Evolutionary conservation across 1,140 invertebrate genomes (phyloP), one percentile per base, ranked within the genome.

Genomic region (Liolophura sinensis): DNA sequence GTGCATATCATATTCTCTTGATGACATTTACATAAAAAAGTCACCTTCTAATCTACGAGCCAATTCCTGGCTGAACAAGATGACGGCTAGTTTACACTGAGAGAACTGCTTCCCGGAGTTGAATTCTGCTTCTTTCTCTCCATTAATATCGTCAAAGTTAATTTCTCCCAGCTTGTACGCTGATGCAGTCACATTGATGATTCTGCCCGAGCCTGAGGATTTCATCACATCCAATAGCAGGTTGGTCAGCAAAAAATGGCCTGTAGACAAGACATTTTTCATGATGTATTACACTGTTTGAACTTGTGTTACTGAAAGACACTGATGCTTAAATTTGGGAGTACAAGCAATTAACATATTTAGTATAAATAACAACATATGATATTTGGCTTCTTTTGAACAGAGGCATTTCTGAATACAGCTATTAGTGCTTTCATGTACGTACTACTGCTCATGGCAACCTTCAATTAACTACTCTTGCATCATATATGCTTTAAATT

Each of bases 141-240:
- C 70, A 56, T 76, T 82, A 16, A 83, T 65, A 68, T 83, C 78
- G 20, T 83, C 79, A 72, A 79, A 80, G 51, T 84, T 72, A 24
- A 85, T 74, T 52, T 76, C 67, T 25, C 79, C 82, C 16, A 81
- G 68, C 49, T 76, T 71, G 78, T 96, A 95, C 7, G 95, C 85
- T 56, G 91, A 89, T 0, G 94, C 96, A 0, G 93, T 92, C 0
- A 96, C 92, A 1, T 94, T 89, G 0, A 98, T 88, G 57, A 98
- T 91, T 64, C 95, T 88, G 46, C 91, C 90, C 5, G 92, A 91
- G 0, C 88, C 87, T 9, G 91, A 77, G 48, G 67, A 70, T 66
- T 86, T 86, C 60, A 87, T 55, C 31, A 73, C 74, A 76, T 95
- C 92, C 54, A 96, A 72, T 0, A 98, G 82, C 48, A 97, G 86